Conservation (phyloP, 1,140 invertebrate genomes). For the Callitettix versicolor region DNA sequence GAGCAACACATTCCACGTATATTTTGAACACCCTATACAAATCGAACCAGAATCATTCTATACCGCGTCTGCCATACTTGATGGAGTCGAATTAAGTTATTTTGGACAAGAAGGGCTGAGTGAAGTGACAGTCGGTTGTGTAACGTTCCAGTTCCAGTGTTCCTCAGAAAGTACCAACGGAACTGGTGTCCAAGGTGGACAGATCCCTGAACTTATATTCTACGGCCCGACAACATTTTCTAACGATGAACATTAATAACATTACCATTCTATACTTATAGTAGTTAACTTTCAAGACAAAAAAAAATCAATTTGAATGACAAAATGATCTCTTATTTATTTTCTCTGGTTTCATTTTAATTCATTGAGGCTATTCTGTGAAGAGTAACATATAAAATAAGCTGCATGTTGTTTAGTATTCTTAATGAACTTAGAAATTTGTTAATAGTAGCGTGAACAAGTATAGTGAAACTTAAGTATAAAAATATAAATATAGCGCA, state of each 20-base stretch:
- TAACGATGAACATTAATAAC: conserved; percentile 35
- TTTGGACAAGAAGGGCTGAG: conserved; percentile 92
- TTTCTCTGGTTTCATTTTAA: too few relatives aligned
- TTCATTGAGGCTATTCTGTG: too few relatives aligned
- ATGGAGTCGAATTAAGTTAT: conserved; percentile 84
- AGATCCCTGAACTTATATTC: conserved; percentile 89
- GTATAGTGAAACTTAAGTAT: too few relatives aligned
- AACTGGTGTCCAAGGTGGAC: conserved; percentile 86
- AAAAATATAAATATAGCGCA: too few relatives aligned
- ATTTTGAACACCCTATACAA: conserved; percentile 85
- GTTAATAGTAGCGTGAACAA: too few relatives aligned
- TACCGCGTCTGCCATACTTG: conserved; percentile 78
- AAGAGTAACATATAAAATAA: too few relatives aligned
- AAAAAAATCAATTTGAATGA: not conserved
- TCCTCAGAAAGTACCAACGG: conserved; percentile 89
- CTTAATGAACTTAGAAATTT: too few relatives aligned
- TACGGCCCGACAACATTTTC: conserved; percentile 56
- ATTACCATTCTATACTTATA: not conserved
- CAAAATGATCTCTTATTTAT: too few relatives aligned
- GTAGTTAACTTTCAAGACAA: not conserved
- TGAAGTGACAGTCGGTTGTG: conserved; percentile 77
- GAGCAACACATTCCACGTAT: conserved; percentile 86
- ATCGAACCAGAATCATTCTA: conserved; percentile 85
- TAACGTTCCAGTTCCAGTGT: conserved; percentile 89
- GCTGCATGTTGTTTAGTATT: too few relatives aligned